Base-by-base conservation (phyloP, 2,113 vertebrate genomes). In the Arothron firmamentum region DNA sequence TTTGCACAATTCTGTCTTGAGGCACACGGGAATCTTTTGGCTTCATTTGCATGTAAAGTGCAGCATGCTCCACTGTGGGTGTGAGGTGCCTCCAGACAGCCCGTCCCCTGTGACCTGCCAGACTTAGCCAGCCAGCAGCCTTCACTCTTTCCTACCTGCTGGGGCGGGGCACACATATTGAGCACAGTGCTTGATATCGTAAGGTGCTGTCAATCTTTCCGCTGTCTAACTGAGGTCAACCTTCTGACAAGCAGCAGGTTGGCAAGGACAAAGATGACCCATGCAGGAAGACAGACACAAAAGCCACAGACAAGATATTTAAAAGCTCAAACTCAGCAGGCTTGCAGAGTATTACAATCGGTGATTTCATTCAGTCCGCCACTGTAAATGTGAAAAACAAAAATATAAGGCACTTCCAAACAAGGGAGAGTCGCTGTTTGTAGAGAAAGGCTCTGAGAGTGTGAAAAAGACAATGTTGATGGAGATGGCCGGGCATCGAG, bases 21-120 rank as follows among this genome's bases (percentile, higher is more conserved):
- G 81, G 87, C 84, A 73, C 68, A 77, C 69, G 74, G 70, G 72
- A 80, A 81, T 85, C 62, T 77, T 74, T 82, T 81, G 72, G 79
- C 71, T 79, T 90, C 51, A 90, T 92, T 90, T 91, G 82, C 88
- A 90, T 89, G 83, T 88, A 86, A 88, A 91, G 86, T 87, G 81
- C 72, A 74, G 70, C 60, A 61, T 20, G 25, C 75, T 76, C 69
- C 63, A 82, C 69, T 74, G 75, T 79, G 74, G 81, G 72, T 51
- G 56, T 78, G 79, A 83, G 75, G 70, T 79, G 81, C 86, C 74
- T 80, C 77, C 66, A 87, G 78, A 85, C 84, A 71, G 67, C 56
- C 81, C 83, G 77, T 88, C 85, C 81, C 80, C 62, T 61, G 78
- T 79, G 81, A 78, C 67, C 70, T 53, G 67, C 81, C 77, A 75